These are phyloP conservation scores for Agrilus mali DNA, from an alignment of 2,888 invertebrate species.

Conservation along the genomic window DNA sequence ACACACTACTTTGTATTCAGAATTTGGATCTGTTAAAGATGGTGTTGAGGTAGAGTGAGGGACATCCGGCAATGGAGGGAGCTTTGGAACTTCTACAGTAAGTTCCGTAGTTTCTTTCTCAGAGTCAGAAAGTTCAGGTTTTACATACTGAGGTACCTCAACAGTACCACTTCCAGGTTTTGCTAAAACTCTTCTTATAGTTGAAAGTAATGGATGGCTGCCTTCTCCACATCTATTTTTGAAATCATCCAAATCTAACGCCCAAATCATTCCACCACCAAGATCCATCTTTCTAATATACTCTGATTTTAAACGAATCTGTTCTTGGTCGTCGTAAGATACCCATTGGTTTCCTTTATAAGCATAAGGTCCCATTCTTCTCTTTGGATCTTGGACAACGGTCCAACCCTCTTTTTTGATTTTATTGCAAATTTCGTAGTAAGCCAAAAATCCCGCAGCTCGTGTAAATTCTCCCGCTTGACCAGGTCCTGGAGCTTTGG, in stretches of 20 bases:
- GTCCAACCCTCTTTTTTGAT: constrained; percentile 67
- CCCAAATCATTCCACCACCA: constrained; percentile 87
- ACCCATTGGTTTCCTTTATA: constrained; percentile 86
- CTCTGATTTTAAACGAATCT: constrained; percentile 67
- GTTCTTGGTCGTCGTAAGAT: constrained; percentile 72
- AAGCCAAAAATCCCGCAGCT: constrained; percentile 76
- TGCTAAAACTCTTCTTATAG: constrained; percentile 61
- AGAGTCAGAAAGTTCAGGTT: constrained; percentile 6
- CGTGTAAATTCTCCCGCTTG: constrained; percentile 75
- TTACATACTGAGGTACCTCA: constrained; percentile 13
- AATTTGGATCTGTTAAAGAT: constrained; percentile 20
- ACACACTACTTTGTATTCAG: constrained; percentile 65
- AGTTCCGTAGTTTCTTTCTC: not conserved
- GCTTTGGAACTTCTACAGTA: constrained; percentile 6
- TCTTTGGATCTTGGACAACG: constrained; percentile 62
- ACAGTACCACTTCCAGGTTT: constrained; percentile 28
- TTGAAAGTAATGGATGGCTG: constrained; percentile 63
- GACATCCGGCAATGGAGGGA: constrained; percentile 10
- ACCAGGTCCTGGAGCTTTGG: constrained; percentile 65
- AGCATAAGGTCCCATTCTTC: constrained; percentile 79
- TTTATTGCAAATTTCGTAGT: constrained; percentile 83
- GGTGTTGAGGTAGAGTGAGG: constrained; percentile 12
- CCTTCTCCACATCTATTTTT: constrained; percentile 65
- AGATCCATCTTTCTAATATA: constrained; percentile 63
- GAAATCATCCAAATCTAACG: constrained; percentile 80